phyloP scores from a whole-genome alignment of 1,140 invertebrate genomes.

The Drosophila chauvacae region DNA sequence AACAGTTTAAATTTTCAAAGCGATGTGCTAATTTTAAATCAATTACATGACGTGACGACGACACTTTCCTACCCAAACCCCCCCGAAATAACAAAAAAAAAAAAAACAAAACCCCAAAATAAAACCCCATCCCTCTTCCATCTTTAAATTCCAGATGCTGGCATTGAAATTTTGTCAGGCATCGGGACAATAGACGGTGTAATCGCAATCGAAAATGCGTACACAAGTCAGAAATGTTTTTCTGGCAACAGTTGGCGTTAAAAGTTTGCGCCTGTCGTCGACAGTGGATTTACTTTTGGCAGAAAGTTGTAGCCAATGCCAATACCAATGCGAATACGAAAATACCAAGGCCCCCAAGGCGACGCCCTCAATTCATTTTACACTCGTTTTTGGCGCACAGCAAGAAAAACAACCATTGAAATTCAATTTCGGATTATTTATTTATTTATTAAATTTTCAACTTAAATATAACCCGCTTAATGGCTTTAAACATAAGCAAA shows the following conservation, averaged over 20 bases:
- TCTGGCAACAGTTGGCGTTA: constrained; percentile 77
- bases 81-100: background rate
- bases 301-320: constrained; percentile 63
- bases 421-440: background rate
- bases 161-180: constrained; percentile 41
- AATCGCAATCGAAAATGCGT: constrained; percentile 69
- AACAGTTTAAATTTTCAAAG: constrained; percentile 79
- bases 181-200: constrained; percentile 47
- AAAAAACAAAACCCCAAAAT: constrained; percentile 2
- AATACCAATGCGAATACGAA: constrained; percentile 27
- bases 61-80: constrained; percentile 41
- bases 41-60: constrained; percentile 76
- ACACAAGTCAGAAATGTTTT: constrained; percentile 47
- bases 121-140: background rate
- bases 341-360: constrained; percentile 26
- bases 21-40: constrained; percentile 81
- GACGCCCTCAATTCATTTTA: constrained; percentile 57
- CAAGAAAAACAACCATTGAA: constrained; percentile 7
- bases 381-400: constrained; percentile 17
- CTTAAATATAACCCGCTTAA: too few species aligned
- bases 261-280: constrained; percentile 61
- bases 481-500: background rate
- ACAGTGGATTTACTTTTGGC: constrained; percentile 56
- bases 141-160: constrained; percentile 20
- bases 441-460: background rate